Evolutionary conservation across 1,140 invertebrate species (phyloP).

Genomic region (Saxidomus purpurata): DNA sequence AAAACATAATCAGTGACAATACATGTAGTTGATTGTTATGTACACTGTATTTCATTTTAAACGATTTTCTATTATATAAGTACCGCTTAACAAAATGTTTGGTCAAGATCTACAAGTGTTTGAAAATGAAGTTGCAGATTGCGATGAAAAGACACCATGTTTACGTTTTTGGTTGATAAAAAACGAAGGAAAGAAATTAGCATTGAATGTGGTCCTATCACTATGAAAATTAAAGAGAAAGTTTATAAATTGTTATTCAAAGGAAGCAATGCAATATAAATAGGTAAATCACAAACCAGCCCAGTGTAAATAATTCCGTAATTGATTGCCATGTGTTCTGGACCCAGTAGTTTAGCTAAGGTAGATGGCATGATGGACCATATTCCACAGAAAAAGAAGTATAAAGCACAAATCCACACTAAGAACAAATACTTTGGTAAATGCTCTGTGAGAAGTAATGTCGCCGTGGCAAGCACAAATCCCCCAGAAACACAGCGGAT

Average conservation of each 20-base stretch:
- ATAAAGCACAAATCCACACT: background rate
- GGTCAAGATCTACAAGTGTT: no score
- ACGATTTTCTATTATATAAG: no score
- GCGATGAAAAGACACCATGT: no score
- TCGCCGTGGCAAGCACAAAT: background rate
- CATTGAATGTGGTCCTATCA: background rate
- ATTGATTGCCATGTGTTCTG: conserved; percentile 11
- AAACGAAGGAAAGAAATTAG: background rate
- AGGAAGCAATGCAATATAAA: background rate
- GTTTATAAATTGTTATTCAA: background rate
- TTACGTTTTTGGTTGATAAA: no score
- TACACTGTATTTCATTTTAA: no score
- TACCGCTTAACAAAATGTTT: no score
- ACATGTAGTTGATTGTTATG: no score
- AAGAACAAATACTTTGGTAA: background rate
- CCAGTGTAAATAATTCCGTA: background rate
- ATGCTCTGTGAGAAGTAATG: background rate
- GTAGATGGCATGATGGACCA: background rate
- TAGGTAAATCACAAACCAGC: background rate
- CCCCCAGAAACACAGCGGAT: background rate
- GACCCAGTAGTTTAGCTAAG: background rate
- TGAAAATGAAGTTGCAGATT: background rate
- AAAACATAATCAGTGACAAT: no score
- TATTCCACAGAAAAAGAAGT: background rate
- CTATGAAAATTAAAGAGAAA: background rate